Base-by-base conservation (phyloP, 1,140 invertebrate species). In the Orius insidiosus region DNA sequence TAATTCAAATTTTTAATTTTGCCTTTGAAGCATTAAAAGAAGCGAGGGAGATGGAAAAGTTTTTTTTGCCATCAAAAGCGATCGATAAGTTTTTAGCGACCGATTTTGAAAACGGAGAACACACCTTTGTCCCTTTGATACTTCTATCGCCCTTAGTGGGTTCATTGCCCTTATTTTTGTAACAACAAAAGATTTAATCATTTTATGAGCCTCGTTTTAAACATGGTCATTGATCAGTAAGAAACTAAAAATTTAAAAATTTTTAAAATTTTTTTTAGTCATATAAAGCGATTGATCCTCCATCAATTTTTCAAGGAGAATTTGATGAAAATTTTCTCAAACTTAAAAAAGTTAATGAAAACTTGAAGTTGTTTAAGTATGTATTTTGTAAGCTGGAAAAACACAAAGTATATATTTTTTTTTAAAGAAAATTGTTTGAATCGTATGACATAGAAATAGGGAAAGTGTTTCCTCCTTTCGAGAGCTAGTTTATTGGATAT, bases 151-250 rank as follows among this genome's bases (percentile, higher is more conserved):
- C n/a, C 61, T 89, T 3, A 65, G 7, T 93, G 87, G 87, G 73
- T 76, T 1, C 75, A 82, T 56, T 90, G 84, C n/a, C 72, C 76
- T 52, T 82, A 87, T 58, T 92, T 84, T 61, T 78, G 80, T 54
- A 76, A 71, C 2, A 43, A 43, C 24, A 30, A 43, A 11, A 18
- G 16, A 49, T n/a, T n/a, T n/a, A n/a, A 80, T 10, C 71, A 76
- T 3, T 62, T 89, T 1, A 60, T 88, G 2, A 72, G 75, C 58
- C 72, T 83, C 62, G 70, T 87, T 38, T 75, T 75, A 38, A 89
- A 89, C 64, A 60, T 85, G 52, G 58, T 87, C 1, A 84, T 89
- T 36, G 64, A 71, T 36, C 66, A 74, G 73, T 67, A 50, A 65
- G 61, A 1, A 63, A 59, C 64, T 15, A 8, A 10, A 8, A 19